These are phyloP conservation scores for Yasuhikotakia modesta DNA, from an alignment of 2,797 vertebrate genomes.

Conservation along the genomic window DNA sequence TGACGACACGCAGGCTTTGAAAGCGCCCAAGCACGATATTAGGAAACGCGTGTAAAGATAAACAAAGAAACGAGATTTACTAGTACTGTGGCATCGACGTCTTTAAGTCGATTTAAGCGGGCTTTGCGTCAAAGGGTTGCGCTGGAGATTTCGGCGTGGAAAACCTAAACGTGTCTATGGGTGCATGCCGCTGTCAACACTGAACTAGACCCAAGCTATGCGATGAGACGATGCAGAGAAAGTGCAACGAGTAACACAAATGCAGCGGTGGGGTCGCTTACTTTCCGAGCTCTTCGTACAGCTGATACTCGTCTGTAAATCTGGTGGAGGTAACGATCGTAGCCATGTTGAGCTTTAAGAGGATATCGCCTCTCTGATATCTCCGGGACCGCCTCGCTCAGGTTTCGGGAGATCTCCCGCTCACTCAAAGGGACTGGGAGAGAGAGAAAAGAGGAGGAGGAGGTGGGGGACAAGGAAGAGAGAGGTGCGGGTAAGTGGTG, in stretches of 20 bases:
- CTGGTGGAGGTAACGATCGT: slow-evolving; percentile 91
- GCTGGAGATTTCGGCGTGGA: slow-evolving; percentile 23
- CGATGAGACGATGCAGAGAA: slow-evolving; percentile 43
- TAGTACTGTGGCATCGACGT: background rate
- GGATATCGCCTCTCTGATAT: slow-evolving; percentile 67
- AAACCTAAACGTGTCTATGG: slow-evolving; percentile 9
- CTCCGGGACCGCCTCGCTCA: slow-evolving; percentile 60
- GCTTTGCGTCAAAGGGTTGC: background rate
- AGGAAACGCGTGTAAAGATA: slow-evolving; percentile 36
- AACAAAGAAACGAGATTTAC: slow-evolving; percentile 29
- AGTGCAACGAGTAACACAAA: slow-evolving; percentile 41
- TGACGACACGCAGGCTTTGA: slow-evolving; percentile 24
- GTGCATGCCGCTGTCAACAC: slow-evolving; percentile 41
- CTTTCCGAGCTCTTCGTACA: slow-evolving; percentile 97
- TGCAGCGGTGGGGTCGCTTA: slow-evolving; percentile 73
- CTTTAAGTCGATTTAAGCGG: background rate
- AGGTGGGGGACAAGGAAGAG: slow-evolving; percentile 36
- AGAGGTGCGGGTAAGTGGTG: slow-evolving; percentile 57
- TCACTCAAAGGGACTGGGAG: slow-evolving; percentile 70
- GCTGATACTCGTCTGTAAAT: slow-evolving; percentile 96
- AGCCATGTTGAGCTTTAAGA: slow-evolving; percentile 82
- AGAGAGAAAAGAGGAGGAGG: slow-evolving; percentile 52
- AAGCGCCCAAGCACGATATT: slow-evolving; percentile 41
- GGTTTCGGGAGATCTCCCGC: slow-evolving; percentile 73
- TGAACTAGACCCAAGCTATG: slow-evolving; percentile 16